Evolutionary conservation across 2,797 vertebrate species (phyloP), one percentile per base, ranked within the genome.

Genomic region (Silurus aristotelis): DNA sequence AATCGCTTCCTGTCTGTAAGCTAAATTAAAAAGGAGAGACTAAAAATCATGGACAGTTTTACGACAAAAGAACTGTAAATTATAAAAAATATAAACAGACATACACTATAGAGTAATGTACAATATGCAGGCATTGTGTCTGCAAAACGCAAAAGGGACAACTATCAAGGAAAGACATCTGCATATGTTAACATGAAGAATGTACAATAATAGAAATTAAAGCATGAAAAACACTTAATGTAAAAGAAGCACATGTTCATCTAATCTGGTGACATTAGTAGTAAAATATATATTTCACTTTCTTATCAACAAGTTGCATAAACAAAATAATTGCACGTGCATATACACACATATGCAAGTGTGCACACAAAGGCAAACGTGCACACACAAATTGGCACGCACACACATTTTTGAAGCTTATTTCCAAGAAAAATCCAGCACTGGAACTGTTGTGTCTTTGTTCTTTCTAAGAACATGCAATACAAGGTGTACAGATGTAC

Each of bases 401-500:
- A 75, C 27, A 61, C 17, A 22, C 27, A 7, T 22, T 19, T 4
- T 38, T 77, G 38, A 43, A 61, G 27, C 58, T 79, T 6, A 63
- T 79, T 79, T 79, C 22, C 58, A 63, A 38, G 76, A 79, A 63
- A 43, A 46, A 63, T 79, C 27, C 58, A 63, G 19, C 19, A 46
- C 76, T 46, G 58, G 58, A 63, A 63, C 5, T 43, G 58, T 61
- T 61, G 31, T 17, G 27, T 64, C 68, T 67, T 82, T 82, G 70
- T 85, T 87, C 87, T 81, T 64, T 64, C 63, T 72, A 56, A 22
- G 10, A 80, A 80, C 12, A 38, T 80, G 84, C 12, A 93, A 92
- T 91, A 93, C 86, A 89, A 92, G 92, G 92, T 93, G 88, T 91
- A 89, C 87, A 75, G 55, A 89, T 92, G 89, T 71, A 80, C 1